phyloP scores from a whole-genome alignment of 1,140 invertebrate species.

The Rhizoglyphus robini region DNA sequence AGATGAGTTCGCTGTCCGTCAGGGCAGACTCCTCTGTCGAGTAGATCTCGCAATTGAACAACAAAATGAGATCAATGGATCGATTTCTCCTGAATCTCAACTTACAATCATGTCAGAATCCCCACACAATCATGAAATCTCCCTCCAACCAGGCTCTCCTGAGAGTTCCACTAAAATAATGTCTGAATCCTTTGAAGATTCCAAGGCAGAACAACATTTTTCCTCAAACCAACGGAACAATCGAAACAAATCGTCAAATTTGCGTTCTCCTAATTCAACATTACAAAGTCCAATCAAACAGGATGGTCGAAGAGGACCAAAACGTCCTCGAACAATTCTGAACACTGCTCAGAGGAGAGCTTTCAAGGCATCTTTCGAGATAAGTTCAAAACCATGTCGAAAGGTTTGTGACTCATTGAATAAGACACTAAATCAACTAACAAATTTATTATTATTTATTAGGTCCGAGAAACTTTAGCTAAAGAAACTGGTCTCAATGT shows the following conservation, averaged over 20 bases:
- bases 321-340: slow-evolving; percentile 87
- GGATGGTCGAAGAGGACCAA: slow-evolving; percentile 59
- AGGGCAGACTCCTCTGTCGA: slow-evolving; percentile 82
- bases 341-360: slow-evolving; percentile 90
- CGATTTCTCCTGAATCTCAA: not conserved
- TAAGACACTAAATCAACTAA: no score
- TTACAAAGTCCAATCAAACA: slow-evolving; percentile 20
- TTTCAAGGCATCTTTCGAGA: slow-evolving; percentile 95
- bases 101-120: not conserved
- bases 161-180: not conserved
- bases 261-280: no score
- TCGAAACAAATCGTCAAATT: no score
- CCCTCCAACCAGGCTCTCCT: not conserved
- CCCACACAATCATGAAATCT: not conserved
- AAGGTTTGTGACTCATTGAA: slow-evolving; percentile 60
- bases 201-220: not conserved
- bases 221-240: no score
- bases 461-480: slow-evolving; percentile 75
- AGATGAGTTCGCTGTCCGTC: slow-evolving; percentile 75
- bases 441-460: slow-evolving; percentile 20
- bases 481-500: slow-evolving; percentile 95
- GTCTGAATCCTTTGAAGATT: no score
- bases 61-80: slow-evolving; percentile 46
- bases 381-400: slow-evolving; percentile 91
- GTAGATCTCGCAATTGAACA: slow-evolving; percentile 73